Conservation (phyloP, 2,797 vertebrate genomes). For the Tenualosa ilisha region DNA sequence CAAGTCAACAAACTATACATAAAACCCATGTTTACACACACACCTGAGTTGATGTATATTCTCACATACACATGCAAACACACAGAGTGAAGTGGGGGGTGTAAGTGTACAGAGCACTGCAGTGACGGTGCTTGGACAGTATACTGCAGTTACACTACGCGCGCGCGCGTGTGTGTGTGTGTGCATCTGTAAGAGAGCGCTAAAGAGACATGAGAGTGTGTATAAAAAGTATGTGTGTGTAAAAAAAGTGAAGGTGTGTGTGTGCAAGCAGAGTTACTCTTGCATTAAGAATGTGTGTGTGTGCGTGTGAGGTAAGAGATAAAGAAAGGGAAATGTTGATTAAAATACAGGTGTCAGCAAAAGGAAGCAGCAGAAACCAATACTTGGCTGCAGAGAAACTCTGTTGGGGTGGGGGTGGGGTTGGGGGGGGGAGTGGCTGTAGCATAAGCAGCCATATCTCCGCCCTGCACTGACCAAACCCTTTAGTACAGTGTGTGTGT, state of each 20-base stretch:
- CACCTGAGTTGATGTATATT: neutral
- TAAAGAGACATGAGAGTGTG: neutral
- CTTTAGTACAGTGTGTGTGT: neutral
- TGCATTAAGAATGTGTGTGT: neutral
- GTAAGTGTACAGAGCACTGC: neutral
- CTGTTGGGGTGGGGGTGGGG: neutral
- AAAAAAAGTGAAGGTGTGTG: neutral
- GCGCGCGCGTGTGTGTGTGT: neutral
- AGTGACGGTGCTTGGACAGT: neutral
- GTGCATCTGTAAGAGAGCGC: neutral
- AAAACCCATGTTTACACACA: no score
- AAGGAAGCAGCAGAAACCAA: neutral
- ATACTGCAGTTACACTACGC: neutral
- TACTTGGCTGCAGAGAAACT: neutral
- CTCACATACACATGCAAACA: conserved; percentile 18
- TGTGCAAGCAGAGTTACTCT: neutral
- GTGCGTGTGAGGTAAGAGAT: neutral
- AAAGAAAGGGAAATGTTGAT: neutral
- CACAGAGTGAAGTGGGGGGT: neutral
- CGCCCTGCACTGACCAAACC: neutral
- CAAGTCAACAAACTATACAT: neutral
- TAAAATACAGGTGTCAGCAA: neutral
- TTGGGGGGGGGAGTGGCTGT: no score
- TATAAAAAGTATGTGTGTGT: neutral
- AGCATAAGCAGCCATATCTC: neutral